phyloP scores from a whole-genome alignment of 2,797 vertebrate species.

The Limnodromus scolopaceus region DNA sequence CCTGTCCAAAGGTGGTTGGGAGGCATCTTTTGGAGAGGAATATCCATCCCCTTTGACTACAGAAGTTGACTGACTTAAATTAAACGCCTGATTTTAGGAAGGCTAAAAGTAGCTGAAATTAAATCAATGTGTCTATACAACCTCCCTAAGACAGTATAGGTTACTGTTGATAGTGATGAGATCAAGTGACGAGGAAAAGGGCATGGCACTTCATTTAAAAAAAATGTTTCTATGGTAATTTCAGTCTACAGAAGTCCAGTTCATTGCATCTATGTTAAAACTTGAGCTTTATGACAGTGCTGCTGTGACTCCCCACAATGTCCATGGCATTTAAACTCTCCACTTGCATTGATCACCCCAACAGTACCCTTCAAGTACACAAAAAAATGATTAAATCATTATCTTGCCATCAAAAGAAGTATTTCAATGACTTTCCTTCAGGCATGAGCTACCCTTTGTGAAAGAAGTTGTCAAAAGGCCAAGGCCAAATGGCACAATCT shows the following conservation, averaged over 20 bases:
- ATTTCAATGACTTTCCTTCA: conserved; percentile 42
- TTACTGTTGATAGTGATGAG: not conserved
- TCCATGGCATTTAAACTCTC: not conserved
- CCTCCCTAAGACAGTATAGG: not conserved
- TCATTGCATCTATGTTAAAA: not conserved
- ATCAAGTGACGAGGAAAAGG: not conserved
- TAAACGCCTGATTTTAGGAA: not conserved
- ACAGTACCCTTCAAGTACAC: not conserved
- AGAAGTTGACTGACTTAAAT: not conserved
- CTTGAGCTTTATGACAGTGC: not conserved
- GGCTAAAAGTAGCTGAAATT: not conserved
- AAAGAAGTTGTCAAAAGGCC: conserved; percentile 47
- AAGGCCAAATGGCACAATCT: conserved; percentile 45
- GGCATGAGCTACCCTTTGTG: conserved; percentile 13
- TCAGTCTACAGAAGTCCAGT: not conserved
- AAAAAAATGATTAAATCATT: conserved; percentile 22
- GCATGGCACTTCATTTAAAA: not conserved
- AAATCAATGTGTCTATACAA: not conserved
- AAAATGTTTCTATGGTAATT: not conserved
- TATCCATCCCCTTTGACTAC: not conserved
- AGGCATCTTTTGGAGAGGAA: not conserved
- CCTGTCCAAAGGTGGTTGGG: not conserved
- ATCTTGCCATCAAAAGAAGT: conserved; percentile 40
- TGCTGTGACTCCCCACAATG: not conserved
- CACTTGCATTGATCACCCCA: conserved; percentile 22